Base-by-base conservation (phyloP, 2,113 vertebrate species). In the Actinemys pallida region DNA sequence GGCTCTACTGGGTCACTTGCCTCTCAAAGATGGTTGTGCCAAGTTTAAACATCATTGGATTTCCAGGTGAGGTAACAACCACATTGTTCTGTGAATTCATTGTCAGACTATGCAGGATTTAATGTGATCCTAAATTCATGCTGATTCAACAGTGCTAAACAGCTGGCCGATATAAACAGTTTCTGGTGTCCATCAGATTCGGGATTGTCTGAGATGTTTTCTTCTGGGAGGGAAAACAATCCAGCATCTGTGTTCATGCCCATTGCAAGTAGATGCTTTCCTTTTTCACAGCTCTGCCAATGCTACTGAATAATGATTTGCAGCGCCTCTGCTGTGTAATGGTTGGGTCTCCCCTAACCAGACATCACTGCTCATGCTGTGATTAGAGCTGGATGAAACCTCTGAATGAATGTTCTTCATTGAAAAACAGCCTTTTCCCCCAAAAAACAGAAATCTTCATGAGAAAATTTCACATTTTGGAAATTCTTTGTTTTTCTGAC, bases 191-290 rank as follows among this genome's bases (percentile, higher is more conserved):
- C 85, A 0, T 35, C 1, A 24, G 16, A 88, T 96, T 95, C 89
- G 94, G 86, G 85, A 84, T 95, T 81, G 93, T 95, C 95, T 94
- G 94, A 88, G 91, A 89, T 69, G 81, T 10, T 47, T 90, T 92
- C 53, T 91, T 76, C 0, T 0, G 92, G 62, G 31, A 84, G 79
- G 75, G 17, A 22, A 90, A 87, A 22, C 49, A 29, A 87, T 65
- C 53, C 75, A 0, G 5, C 83, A 50, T 69, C 24, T 4, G 13
- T 91, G 79, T 90, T 25, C 0, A 5, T 57, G 56, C 9, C 53
- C 53, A 54, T 6, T 54, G 53, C 53, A 54, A 54, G 53, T 22
- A 54, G 53, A 54, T 54, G 20, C 53, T 54, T 54, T 54, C 20
- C 53, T 54, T 22, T 54, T 57, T 22, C 56, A 57, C 24, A 27